Evolutionary conservation across 2,888 invertebrate species (phyloP).

Genomic region (Lacanobia oleracea): DNA sequence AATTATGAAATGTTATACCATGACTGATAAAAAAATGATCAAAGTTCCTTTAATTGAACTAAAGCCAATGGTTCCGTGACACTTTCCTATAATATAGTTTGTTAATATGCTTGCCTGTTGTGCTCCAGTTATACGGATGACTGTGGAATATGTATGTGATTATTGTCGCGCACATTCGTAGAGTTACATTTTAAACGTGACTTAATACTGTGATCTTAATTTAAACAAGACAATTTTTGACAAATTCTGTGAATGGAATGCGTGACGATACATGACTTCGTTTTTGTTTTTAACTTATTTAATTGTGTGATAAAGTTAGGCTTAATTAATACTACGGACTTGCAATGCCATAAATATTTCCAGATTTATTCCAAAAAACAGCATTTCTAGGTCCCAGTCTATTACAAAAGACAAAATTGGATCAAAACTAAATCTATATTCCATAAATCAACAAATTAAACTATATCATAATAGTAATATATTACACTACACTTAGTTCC

Average conservation of each 20-base stretch:
- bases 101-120: slow-evolving; percentile 77
- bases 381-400: slow-evolving; percentile 84
- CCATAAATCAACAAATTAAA: slow-evolving; percentile 66
- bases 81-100: slow-evolving; percentile 77
- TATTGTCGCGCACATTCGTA: slow-evolving; percentile 86
- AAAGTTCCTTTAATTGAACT: slow-evolving; percentile 72
- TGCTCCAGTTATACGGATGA: slow-evolving; percentile 84
- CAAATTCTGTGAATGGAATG: slow-evolving; percentile 85
- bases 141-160: slow-evolving; percentile 89
- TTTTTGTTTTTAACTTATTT: slow-evolving; percentile 87
- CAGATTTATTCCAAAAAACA: slow-evolving; percentile 84
- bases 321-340: slow-evolving; percentile 82
- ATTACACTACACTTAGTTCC: slow-evolving; percentile 86
- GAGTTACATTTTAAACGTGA: slow-evolving; percentile 88
- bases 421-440: slow-evolving; percentile 71
- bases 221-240: slow-evolving; percentile 89
- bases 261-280: slow-evolving; percentile 82
- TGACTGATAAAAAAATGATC: slow-evolving; percentile 66
- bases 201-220: slow-evolving; percentile 91
- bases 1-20: slow-evolving; percentile 67
- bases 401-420: slow-evolving; percentile 69
- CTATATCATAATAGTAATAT: slow-evolving; percentile 73
- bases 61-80: slow-evolving; percentile 79
- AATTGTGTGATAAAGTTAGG: slow-evolving; percentile 87
- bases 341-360: slow-evolving; percentile 86